Conservation (phyloP, 2,113 vertebrate genomes). For the Nothocercus nigrocapillus region DNA sequence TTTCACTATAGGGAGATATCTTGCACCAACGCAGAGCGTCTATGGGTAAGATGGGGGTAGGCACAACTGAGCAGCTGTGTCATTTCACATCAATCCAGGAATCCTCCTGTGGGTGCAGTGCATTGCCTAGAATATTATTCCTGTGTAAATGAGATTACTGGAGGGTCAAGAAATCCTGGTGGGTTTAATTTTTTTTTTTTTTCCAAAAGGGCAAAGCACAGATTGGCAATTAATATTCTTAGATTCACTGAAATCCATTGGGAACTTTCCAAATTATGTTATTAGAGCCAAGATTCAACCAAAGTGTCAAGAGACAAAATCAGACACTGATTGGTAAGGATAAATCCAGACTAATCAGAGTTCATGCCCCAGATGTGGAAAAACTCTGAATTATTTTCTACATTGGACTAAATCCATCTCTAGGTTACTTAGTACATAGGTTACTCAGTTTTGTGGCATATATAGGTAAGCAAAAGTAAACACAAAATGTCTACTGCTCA, state of each 20-base stretch:
- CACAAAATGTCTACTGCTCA: neutral
- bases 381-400: neutral
- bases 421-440: neutral
- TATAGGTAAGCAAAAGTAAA: neutral
- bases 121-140: neutral
- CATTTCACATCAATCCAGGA: neutral
- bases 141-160: neutral
- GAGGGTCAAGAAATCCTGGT: neutral
- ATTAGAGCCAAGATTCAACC: neutral
- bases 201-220: neutral
- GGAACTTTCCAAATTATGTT: neutral
- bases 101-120: neutral
- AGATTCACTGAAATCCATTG: neutral
- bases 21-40: rapidly evolving
- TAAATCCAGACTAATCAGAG: neutral
- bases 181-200: neutral
- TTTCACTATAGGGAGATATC: neutral
- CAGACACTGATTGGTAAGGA: neutral
- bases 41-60: neutral
- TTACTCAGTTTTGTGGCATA: neutral
- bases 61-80: rapidly evolving
- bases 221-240: neutral
- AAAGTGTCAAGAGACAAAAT: neutral
- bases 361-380: neutral
- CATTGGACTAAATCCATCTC: neutral